phyloP scores from a whole-genome alignment of 2,113 vertebrate genomes.

The Thamnophis sirtalis region DNA sequence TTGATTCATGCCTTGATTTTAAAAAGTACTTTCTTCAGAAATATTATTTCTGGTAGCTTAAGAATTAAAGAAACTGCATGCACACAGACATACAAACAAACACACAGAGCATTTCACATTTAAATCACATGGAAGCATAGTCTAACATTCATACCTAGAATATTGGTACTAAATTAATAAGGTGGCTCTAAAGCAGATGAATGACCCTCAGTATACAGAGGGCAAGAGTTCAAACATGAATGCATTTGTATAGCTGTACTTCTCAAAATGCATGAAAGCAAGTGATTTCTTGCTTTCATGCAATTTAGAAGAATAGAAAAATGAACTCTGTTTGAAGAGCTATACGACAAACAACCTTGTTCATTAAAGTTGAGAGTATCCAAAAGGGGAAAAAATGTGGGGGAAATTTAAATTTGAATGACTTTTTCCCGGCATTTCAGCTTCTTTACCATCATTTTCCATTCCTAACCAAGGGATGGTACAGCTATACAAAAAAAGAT shows the following conservation, averaged over 20 bases:
- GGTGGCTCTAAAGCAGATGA: conserved; percentile 62
- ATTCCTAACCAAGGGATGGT: neutral
- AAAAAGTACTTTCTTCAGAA: neutral
- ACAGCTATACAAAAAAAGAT: neutral
- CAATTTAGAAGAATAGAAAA: conserved; percentile 59
- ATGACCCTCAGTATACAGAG: conserved; percentile 61
- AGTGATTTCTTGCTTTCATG: conserved; percentile 56
- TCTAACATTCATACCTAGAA: conserved; percentile 48
- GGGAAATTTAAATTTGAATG: neutral
- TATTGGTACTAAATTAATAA: conserved; percentile 67
- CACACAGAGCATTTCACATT: conserved; percentile 41
- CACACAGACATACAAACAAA: too few species aligned
- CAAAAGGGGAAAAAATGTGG: conserved; percentile 21
- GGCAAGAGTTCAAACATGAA: conserved; percentile 70
- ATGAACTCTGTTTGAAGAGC: conserved; percentile 27
- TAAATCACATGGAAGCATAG: conserved; percentile 23
- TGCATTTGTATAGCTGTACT: conserved; percentile 68
- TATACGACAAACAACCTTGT: conserved; percentile 52
- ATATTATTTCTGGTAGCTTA: conserved; percentile 39
- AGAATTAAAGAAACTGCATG: conserved; percentile 55
- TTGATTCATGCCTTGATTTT: neutral
- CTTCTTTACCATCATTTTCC: neutral
- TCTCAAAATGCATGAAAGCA: conserved; percentile 19
- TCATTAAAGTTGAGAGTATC: conserved; percentile 54
- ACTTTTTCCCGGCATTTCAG: conserved; percentile 12